phyloP scores from a whole-genome alignment of 92 coral and sea anemone species.

The Palythoa heliodiscus region DNA sequence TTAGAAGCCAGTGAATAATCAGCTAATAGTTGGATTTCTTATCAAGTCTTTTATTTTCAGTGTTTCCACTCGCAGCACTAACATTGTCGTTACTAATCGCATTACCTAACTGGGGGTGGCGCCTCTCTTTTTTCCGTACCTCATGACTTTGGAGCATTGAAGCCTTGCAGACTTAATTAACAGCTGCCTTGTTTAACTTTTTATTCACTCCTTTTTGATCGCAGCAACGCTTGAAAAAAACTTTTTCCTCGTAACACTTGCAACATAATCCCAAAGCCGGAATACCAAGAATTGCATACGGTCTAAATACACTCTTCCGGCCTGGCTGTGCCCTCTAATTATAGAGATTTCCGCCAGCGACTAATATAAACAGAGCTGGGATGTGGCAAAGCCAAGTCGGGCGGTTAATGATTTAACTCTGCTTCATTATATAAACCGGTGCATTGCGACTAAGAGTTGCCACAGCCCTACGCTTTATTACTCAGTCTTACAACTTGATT shows the following conservation, averaged over 20 bases:
- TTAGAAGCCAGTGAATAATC: too few species aligned
- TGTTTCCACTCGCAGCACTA: too few species aligned
- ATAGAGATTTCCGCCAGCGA: constrained; percentile 67
- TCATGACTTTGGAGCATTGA: too few species aligned
- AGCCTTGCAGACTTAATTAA: neutral
- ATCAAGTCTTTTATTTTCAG: too few species aligned
- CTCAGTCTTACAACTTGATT: neutral
- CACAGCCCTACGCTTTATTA: neutral
- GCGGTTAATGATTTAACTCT: neutral
- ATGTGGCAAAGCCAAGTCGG: constrained; percentile 3
- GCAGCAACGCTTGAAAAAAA: neutral
- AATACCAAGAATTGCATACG: constrained; percentile 23
- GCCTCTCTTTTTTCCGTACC: too few species aligned
- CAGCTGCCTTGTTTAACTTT: neutral
- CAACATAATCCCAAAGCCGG: constrained; percentile 8
- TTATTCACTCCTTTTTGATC: neutral
- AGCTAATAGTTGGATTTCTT: too few species aligned
- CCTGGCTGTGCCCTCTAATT: constrained; percentile 54
- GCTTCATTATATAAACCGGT: neutral
- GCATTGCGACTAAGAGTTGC: neutral
- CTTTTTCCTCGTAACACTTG: neutral
- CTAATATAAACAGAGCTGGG: constrained; percentile 59
- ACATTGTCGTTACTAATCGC: neutral
- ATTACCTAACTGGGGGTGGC: neutral
- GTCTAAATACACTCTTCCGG: constrained; percentile 72